A percentile compares a stretch with the other conserved stretches of the same genome.
Evolutionary conservation across 2,113 vertebrate species (phyloP).

Genomic region (Sinosuthora webbiana): DNA sequence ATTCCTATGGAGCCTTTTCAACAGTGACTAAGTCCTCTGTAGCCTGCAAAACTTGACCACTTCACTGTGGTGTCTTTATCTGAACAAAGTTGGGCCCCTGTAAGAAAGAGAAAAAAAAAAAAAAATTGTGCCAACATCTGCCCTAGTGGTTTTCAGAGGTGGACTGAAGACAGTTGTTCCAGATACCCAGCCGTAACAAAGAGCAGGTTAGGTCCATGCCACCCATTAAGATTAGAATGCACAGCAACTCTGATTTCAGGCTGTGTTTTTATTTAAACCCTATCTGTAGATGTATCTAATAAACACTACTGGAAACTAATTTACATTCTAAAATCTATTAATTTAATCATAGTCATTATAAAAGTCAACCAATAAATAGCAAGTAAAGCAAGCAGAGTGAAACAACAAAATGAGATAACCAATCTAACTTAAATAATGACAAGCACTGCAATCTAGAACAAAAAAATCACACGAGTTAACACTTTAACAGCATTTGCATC

Average conservation of each 20-base stretch:
- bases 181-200: not conserved
- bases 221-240: slow-evolving; percentile 41
- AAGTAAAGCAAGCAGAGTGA: slow-evolving; percentile 67
- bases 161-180: not conserved
- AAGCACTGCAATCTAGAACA: slow-evolving; percentile 20
- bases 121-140: not conserved
- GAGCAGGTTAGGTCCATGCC: not conserved
- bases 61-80: not conserved
- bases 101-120: not conserved
- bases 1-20: not conserved
- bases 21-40: not conserved
- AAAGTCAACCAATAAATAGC: slow-evolving; percentile 53
- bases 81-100: not conserved
- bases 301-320: slow-evolving; percentile 64
- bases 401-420: slow-evolving; percentile 67
- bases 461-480: slow-evolving; percentile 38
- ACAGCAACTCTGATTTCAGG: slow-evolving; percentile 53
- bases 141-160: not conserved
- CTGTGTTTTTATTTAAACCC: slow-evolving; percentile 62
- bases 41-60: not conserved
- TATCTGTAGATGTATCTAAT: slow-evolving; percentile 55
- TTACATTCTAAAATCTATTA: slow-evolving; percentile 66
- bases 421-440: slow-evolving; percentile 68
- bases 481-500: slow-evolving; percentile 1
- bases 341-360: slow-evolving; percentile 64